A percentile compares a stretch with the other conserved stretches of the same genome.
Conservation (phyloP, 2,888 invertebrate species). For the Geotrupes spiniger region DNA sequence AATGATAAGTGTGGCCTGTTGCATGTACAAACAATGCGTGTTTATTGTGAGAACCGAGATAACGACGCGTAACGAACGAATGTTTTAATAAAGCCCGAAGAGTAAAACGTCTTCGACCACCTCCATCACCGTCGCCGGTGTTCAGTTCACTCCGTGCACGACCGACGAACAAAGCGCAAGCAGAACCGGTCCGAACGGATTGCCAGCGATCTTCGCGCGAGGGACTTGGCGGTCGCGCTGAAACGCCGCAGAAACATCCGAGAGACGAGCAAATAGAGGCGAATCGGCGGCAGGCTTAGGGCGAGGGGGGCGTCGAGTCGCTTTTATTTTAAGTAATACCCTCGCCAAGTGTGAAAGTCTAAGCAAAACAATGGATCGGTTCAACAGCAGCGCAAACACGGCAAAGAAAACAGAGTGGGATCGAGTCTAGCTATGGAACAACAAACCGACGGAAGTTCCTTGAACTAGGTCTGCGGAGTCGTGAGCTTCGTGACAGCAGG, state of each 20-base stretch:
- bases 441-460: slow-evolving; percentile 28
- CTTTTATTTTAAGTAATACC: slow-evolving; percentile 20
- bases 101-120: not conserved
- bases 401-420: slow-evolving; percentile 18
- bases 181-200: slow-evolving; percentile 1
- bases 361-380: slow-evolving; percentile 20
- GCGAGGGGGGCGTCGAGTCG: no score
- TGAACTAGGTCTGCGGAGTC: slow-evolving; percentile 30
- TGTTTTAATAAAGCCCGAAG: slow-evolving; percentile 4
- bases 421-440: slow-evolving; percentile 21
- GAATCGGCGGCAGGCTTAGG: no score
- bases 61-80: not conserved
- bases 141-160: no score
- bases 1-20: no score
- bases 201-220: no score
- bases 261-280: no score
- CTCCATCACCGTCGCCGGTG: no score
- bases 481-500: slow-evolving; percentile 28
- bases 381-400: slow-evolving; percentile 21
- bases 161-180: slow-evolving; percentile 1
- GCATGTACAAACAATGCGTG: not conserved
- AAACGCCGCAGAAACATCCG: not conserved
- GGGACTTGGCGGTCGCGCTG: not conserved
- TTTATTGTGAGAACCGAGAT: not conserved
- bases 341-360: slow-evolving; percentile 20